These are phyloP conservation scores for Thysanoteuthis rhombus DNA, from an alignment of 2,888 invertebrate genomes.

Conservation along the genomic window DNA sequence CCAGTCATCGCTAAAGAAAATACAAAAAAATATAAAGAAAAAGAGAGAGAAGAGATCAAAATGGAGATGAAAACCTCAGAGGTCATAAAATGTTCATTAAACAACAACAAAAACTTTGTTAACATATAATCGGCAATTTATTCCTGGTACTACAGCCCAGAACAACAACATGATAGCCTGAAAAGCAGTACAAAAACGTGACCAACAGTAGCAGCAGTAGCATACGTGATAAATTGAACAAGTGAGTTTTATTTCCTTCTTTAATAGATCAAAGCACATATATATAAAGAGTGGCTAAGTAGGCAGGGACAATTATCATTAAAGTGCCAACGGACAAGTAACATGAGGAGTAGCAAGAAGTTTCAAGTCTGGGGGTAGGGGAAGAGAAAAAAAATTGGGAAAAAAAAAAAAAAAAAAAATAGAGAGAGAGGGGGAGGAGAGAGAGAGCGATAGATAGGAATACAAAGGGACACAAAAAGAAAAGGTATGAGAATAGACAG, in stretches of 20 bases:
- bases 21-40: too few relatives aligned
- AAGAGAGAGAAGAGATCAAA: too few relatives aligned
- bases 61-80: too few relatives aligned
- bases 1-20: too few relatives aligned
- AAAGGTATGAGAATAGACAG: not conserved
- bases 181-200: slow-evolving; percentile 12
- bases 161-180: not conserved
- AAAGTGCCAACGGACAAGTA: not conserved
- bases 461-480: not conserved
- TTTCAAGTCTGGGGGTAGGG: not conserved
- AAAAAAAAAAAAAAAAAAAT: not conserved
- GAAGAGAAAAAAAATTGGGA: not conserved
- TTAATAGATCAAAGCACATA: not conserved
- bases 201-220: slow-evolving; percentile 12
- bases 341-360: not conserved
- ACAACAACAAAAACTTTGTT: not conserved
- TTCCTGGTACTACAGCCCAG: slow-evolving; percentile 12
- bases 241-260: not conserved
- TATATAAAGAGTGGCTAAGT: not conserved
- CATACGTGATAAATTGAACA: slow-evolving; percentile 12
- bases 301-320: slow-evolving; percentile 12
- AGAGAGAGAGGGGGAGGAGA: not conserved
- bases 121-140: slow-evolving; percentile 12
- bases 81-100: not conserved
- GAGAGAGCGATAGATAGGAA: not conserved